Percentiles rank a stretch among this genome's conserved stretches.
These are phyloP conservation scores for Nemapogon koenigi DNA, from an alignment of 2,888 invertebrate genomes.

Conservation along the genomic window DNA sequence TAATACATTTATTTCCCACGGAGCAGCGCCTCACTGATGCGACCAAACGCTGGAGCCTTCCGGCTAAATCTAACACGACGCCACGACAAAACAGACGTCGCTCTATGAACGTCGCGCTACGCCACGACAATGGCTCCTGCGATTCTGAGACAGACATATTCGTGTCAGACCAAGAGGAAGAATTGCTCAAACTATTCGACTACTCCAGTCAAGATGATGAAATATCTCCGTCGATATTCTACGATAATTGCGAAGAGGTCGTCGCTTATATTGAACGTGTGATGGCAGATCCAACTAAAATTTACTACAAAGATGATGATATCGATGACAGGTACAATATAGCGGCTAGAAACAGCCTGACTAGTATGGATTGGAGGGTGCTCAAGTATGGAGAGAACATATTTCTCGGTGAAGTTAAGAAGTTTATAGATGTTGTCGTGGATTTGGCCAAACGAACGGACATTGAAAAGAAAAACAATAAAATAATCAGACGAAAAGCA, in stretches of 20 bases:
- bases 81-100: constrained; percentile 33
- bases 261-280: constrained; percentile 44
- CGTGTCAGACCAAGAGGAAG: constrained; percentile 81
- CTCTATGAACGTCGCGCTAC: constrained; percentile 26
- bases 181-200: constrained; percentile 75
- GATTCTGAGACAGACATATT: constrained; percentile 79
- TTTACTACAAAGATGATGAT: constrained; percentile 27
- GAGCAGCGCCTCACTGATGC: constrained; percentile 48
- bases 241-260: constrained; percentile 51
- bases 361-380: constrained; percentile 57
- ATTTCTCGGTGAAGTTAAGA: constrained; percentile 48
- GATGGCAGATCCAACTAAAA: constrained; percentile 29
- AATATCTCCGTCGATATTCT: constrained; percentile 49
- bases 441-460: constrained; percentile 33
- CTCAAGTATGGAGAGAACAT: constrained; percentile 57
- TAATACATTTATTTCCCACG: constrained; percentile 20
- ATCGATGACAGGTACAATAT: constrained; percentile 44
- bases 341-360: constrained; percentile 42
- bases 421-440: constrained; percentile 39
- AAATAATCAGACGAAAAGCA: constrained; percentile 30
- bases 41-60: constrained; percentile 55
- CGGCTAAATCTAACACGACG: constrained; percentile 36
- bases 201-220: constrained; percentile 71
- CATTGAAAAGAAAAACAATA: constrained; percentile 32
- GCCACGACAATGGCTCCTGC: constrained; percentile 34